Percentiles rank a stretch among this genome's conserved stretches.
phyloP scores from a whole-genome alignment of 2,113 vertebrate genomes.

The Oncorhynchus nerka region DNA sequence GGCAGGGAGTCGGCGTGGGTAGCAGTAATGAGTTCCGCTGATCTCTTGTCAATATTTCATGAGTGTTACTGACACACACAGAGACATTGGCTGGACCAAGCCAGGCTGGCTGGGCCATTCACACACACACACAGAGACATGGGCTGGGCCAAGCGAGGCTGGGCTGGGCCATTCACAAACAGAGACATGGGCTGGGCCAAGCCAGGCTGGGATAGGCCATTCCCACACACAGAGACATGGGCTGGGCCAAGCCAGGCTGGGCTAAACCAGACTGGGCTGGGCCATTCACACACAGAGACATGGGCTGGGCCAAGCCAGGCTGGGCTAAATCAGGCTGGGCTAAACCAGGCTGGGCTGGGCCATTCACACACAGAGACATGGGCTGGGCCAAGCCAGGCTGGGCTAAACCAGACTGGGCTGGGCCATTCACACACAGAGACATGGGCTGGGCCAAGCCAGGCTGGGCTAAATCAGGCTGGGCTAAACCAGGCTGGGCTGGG shows the following conservation, averaged over 20 bases:
- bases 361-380: no score
- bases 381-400: no score
- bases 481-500: not conserved
- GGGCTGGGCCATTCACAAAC: slow-evolving; percentile 8
- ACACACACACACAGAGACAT: slow-evolving; percentile 8
- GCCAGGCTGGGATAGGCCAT: not conserved
- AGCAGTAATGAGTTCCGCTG: slow-evolving; percentile 45
- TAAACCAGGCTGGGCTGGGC: no score
- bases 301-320: slow-evolving; percentile 38
- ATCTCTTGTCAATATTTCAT: slow-evolving; percentile 68
- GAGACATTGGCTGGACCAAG: slow-evolving; percentile 36
- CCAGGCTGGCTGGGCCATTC: not conserved
- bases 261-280: not conserved
- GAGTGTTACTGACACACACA: slow-evolving; percentile 46
- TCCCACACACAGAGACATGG: slow-evolving; percentile 24
- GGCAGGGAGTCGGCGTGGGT: slow-evolving; percentile 10
- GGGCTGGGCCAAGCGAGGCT: slow-evolving; percentile 29
- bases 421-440: slow-evolving; percentile 35
- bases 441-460: slow-evolving; percentile 35
- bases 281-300: slow-evolving; percentile 25
- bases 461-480: slow-evolving; percentile 44
- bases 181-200: slow-evolving; percentile 41
- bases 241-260: slow-evolving; percentile 18
- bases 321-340: no score
- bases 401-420: no score